phyloP scores from a whole-genome alignment of 2,888 invertebrate genomes.

The Cinara cedri region DNA sequence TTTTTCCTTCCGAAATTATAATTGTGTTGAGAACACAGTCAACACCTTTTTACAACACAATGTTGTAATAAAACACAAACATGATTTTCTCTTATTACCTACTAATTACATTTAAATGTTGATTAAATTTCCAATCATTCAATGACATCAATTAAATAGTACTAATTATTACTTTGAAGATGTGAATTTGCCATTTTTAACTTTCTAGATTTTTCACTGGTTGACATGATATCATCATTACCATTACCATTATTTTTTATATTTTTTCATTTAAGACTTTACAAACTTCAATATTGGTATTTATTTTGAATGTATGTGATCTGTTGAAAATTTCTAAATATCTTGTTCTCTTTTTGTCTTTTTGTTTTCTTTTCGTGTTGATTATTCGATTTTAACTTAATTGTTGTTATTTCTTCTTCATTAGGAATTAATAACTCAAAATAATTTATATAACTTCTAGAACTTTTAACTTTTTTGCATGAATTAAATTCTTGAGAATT shows the following conservation, averaged over 20 bases:
- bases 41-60: too few relatives aligned
- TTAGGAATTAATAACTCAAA: not conserved
- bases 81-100: not conserved
- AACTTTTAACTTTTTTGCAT: conserved; percentile 13
- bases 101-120: not conserved
- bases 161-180: not conserved
- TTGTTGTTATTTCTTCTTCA: not conserved
- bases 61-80: not conserved
- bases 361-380: conserved; percentile 24
- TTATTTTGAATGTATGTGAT: not conserved
- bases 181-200: not conserved
- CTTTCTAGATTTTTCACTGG: not conserved
- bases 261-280: not conserved
- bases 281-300: not conserved
- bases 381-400: not conserved
- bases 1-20: not conserved
- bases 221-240: not conserved
- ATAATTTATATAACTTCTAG: conserved; percentile 20
- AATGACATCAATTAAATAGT: not conserved
- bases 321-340: conserved; percentile 39
- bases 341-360: conserved; percentile 39
- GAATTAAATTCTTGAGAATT: conserved; percentile 18
- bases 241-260: not conserved
- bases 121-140: not conserved
- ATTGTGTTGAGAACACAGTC: too few relatives aligned